Evolutionary conservation across 1,140 invertebrate species (phyloP).

Genomic region (Babylonia areolata): DNA sequence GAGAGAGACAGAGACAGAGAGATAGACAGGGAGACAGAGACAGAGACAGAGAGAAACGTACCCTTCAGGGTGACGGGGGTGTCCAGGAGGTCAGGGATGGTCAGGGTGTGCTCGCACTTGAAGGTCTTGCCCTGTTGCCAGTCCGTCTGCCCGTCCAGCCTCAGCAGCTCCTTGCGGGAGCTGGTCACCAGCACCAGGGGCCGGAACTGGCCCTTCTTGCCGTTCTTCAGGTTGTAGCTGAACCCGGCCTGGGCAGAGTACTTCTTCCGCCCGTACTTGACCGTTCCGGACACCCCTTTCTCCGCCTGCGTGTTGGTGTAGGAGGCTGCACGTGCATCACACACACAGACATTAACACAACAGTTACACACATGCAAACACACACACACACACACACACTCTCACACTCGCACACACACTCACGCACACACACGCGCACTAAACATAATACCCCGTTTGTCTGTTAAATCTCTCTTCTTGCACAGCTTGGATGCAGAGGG

Average conservation of each 20-base stretch:
- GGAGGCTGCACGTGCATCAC: constrained; percentile 30
- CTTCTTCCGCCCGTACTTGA: constrained; percentile 48
- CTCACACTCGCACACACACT: too few species aligned
- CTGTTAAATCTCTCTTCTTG: too few species aligned
- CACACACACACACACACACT: too few species aligned
- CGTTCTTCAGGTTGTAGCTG: constrained; percentile 10
- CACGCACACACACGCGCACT: too few species aligned
- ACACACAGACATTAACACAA: too few species aligned
- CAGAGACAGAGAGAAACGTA: too few species aligned
- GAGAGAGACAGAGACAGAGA: too few species aligned
- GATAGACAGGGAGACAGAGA: too few species aligned
- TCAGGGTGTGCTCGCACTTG: constrained; percentile 15
- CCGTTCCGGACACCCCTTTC: constrained; percentile 43
- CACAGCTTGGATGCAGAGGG: too few species aligned
- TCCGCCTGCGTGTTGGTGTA: constrained; percentile 50
- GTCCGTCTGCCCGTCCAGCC: constrained; percentile 27
- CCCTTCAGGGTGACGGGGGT: constrained; percentile 39
- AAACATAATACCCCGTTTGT: too few species aligned
- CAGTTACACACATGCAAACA: too few species aligned
- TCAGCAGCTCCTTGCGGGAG: constrained; percentile 26
- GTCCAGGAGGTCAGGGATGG: constrained; percentile 30
- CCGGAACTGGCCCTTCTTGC: constrained; percentile 17
- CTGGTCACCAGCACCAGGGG: constrained; percentile 27
- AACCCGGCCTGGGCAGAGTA: constrained; percentile 51
- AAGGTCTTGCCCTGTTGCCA: constrained; percentile 39